phyloP scores from a whole-genome alignment of 2,113 vertebrate species.

The Vidua macroura region DNA sequence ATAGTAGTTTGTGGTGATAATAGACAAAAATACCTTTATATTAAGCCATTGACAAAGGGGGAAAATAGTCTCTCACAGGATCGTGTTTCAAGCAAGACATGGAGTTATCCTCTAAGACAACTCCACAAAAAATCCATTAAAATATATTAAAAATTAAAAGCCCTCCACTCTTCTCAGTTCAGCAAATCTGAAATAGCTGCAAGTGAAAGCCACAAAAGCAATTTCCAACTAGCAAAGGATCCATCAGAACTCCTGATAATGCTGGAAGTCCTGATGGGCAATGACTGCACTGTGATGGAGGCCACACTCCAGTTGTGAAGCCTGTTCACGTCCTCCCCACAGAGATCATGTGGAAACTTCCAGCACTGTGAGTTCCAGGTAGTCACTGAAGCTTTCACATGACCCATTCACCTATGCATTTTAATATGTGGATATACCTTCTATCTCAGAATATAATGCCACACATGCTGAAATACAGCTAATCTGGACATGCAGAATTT shows the following conservation, averaged over 20 bases:
- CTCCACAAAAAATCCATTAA: background rate
- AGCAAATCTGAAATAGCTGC: background rate
- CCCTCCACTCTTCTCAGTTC: background rate
- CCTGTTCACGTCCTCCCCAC: background rate
- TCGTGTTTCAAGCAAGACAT: background rate
- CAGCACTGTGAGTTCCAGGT: accelerated
- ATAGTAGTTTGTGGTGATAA: background rate
- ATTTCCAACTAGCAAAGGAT: background rate
- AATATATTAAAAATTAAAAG: background rate
- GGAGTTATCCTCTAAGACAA: background rate
- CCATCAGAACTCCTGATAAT: accelerated
- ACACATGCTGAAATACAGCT: background rate
- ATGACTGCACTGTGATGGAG: accelerated
- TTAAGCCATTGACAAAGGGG: background rate
- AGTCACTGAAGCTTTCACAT: background rate
- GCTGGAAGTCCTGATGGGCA: background rate
- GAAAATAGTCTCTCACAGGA: background rate
- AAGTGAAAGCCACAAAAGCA: background rate
- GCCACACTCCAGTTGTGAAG: background rate
- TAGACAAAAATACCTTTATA: background rate
- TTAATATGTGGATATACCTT: background rate
- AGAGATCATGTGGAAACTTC: accelerated
- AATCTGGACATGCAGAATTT: background rate
- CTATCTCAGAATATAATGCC: background rate
- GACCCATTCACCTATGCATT: background rate